A percentile compares a stretch with the other conserved stretches of the same genome.
These are phyloP conservation scores for Chloroceryle aenea DNA, from an alignment of 2,113 vertebrate genomes.

Conservation along the genomic window DNA sequence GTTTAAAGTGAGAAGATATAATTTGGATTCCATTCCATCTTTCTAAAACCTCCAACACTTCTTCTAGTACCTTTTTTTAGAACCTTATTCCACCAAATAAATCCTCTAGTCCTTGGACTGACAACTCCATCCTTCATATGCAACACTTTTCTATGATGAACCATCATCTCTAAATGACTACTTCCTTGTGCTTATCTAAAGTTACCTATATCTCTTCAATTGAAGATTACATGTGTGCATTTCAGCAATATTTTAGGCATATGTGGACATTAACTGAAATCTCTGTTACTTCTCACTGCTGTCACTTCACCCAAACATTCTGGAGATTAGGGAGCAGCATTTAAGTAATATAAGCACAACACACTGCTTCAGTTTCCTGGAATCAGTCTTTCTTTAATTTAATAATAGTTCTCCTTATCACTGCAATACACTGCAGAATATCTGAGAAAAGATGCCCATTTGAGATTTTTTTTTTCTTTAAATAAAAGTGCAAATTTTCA, in stretches of 20 bases:
- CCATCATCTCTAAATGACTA: not conserved
- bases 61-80: not conserved
- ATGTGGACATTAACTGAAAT: not conserved
- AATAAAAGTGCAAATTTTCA: not conserved
- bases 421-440: not conserved
- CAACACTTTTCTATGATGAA: not conserved
- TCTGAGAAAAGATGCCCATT: not conserved
- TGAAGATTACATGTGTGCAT: not conserved
- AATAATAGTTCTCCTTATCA: not conserved
- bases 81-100: not conserved
- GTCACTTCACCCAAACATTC: not conserved
- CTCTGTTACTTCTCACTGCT: not conserved
- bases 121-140: not conserved
- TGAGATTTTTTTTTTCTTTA: not conserved
- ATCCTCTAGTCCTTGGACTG: not conserved
- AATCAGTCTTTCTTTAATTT: not conserved
- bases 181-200: not conserved
- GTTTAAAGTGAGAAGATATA: not conserved
- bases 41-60: not conserved
- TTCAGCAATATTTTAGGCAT: not conserved
- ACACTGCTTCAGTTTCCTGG: not conserved
- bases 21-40: not conserved
- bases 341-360: not conserved
- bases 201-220: not conserved
- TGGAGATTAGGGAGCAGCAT: not conserved